These are phyloP conservation scores for Euwallacea similis DNA, from an alignment of 1,140 invertebrate species.

Conservation along the genomic window DNA sequence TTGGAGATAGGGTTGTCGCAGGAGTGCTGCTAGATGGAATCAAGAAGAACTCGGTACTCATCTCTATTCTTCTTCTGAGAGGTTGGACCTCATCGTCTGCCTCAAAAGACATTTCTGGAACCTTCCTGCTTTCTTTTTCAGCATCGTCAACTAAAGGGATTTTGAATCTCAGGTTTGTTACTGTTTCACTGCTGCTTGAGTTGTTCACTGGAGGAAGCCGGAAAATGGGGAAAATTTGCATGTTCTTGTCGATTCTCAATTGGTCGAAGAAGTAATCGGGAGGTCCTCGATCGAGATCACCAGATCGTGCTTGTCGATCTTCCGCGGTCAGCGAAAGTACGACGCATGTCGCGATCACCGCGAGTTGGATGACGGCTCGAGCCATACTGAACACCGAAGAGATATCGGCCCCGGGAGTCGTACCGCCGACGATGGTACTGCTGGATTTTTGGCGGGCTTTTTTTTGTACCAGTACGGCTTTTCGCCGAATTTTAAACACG, in stretches of 20 bases:
- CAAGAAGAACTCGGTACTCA: conserved; percentile 78
- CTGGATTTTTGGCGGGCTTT: conserved; percentile 31
- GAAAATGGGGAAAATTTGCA: not conserved
- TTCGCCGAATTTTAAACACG: conserved; percentile 16
- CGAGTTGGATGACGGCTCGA: conserved; percentile 44
- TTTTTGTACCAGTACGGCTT: conserved; percentile 6
- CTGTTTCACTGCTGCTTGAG: not conserved
- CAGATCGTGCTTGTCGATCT: conserved; percentile 43
- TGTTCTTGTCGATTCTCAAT: not conserved
- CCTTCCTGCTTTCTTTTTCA: not conserved
- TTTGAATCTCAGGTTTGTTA: not conserved
- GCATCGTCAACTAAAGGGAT: conserved; percentile 5
- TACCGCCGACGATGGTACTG: conserved; percentile 13
- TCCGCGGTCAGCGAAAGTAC: conserved; percentile 40
- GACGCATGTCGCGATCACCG: conserved; percentile 42
- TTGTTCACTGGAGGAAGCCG: not conserved
- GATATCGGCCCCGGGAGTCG: conserved; percentile 19
- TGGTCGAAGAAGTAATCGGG: conserved; percentile 3
- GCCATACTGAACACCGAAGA: conserved; percentile 47
- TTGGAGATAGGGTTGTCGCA: conserved; percentile 43
- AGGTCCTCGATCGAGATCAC: conserved; percentile 45
- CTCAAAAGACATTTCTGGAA: conserved; percentile 25
- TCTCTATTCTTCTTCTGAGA: conserved; percentile 61
- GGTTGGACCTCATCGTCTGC: conserved; percentile 34
- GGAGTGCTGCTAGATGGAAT: conserved; percentile 58